A percentile compares a stretch with the other conserved stretches of the same genome.
Conservation (phyloP, 37 sponge, comb jelly and placozoan species). For the Mnemiopsis leidyi region DNA sequence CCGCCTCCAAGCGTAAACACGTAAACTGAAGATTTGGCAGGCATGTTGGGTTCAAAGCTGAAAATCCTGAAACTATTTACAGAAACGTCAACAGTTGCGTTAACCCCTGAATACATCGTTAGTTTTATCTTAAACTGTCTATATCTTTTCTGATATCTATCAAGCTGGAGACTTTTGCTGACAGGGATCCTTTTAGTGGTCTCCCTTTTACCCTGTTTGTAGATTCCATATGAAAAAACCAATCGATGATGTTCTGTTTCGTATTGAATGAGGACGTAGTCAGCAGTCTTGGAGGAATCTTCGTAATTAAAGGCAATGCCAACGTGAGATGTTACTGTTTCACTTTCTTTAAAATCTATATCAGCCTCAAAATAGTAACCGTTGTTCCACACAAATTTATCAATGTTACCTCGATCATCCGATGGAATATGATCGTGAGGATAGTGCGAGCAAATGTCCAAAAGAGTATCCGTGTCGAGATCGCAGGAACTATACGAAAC, state of each 20-base stretch:
- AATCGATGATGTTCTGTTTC: neutral
- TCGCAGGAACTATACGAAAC: neutral
- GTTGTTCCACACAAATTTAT: neutral
- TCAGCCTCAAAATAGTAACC: neutral
- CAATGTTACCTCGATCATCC: neutral
- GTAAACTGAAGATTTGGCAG: neutral
- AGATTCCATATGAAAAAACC: neutral
- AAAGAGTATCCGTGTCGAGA: neutral
- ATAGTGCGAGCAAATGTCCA: conserved; percentile 17
- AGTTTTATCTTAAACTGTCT: neutral
- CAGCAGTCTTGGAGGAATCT: neutral
- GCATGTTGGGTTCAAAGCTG: neutral
- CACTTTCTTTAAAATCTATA: neutral
- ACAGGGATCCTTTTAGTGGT: neutral
- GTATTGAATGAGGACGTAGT: neutral
- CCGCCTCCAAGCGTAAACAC: neutral
- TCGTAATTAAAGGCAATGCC: conserved; percentile 15
- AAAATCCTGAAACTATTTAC: neutral
- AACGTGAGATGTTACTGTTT: neutral
- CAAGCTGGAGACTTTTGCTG: neutral
- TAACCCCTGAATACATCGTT: neutral
- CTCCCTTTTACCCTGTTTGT: neutral
- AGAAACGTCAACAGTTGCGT: neutral
- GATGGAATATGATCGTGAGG: neutral
- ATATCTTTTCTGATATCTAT: neutral